Conservation (phyloP, 2,888 invertebrate genomes). For the Heterodera filipjevi region DNA sequence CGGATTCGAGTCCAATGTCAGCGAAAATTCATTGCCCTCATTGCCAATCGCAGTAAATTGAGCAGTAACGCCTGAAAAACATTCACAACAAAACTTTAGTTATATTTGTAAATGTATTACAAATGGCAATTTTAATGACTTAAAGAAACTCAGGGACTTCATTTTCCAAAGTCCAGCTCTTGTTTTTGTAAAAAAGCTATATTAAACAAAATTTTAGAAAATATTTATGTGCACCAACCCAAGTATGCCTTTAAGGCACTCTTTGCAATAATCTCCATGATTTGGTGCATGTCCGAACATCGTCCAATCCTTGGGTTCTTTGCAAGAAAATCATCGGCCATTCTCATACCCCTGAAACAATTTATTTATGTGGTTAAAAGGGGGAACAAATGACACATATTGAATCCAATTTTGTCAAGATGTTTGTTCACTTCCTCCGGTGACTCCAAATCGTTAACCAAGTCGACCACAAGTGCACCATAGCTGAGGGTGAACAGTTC, state of each 20-base stretch:
- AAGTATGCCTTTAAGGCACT: constrained; percentile 78
- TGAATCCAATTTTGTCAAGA: constrained; percentile 85
- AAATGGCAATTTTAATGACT: no score
- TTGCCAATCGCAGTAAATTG: constrained; percentile 92
- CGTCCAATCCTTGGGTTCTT: constrained; percentile 81
- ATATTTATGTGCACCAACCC: constrained; percentile 38
- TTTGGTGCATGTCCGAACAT: constrained; percentile 76
- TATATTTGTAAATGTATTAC: no score
- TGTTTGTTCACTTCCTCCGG: constrained; percentile 97
- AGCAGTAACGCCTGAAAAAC: constrained; percentile 78
- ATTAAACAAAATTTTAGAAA: not conserved
- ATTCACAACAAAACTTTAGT: no score
- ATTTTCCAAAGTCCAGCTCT: no score
- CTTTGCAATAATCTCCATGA: constrained; percentile 76
- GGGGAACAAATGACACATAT: constrained; percentile 72
- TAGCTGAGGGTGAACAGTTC: constrained; percentile 96
- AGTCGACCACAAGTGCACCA: constrained; percentile 93
- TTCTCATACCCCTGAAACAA: constrained; percentile 75
- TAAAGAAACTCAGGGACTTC: no score
- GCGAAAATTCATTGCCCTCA: constrained; percentile 79
- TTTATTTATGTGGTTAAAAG: not conserved
- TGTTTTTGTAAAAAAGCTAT: not conserved
- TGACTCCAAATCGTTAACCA: constrained; percentile 93
- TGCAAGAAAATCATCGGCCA: constrained; percentile 96
- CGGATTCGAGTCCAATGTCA: constrained; percentile 78